Conservation (phyloP, 1,140 invertebrate species). For the Sarcophaga peregrina region DNA sequence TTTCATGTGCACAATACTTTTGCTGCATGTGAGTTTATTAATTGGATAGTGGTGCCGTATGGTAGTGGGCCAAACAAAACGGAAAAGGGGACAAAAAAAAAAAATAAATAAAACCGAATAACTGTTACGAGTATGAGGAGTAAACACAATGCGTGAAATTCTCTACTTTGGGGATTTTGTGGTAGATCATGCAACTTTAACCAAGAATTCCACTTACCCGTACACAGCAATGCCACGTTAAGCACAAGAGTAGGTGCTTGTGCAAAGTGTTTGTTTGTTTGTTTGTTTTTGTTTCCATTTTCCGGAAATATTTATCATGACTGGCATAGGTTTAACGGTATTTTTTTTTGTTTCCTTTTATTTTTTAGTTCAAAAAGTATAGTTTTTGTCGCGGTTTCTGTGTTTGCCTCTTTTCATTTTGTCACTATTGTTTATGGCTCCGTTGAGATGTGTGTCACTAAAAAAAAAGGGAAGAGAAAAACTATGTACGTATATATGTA, state of each 20-base stretch:
- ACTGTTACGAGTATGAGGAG: too few species aligned
- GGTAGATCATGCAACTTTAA: conserved; percentile 13
- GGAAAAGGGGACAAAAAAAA: too few species aligned
- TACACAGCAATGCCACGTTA: not conserved
- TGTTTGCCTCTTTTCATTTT: conserved; percentile 14
- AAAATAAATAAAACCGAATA: too few species aligned
- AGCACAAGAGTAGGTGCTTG: not conserved
- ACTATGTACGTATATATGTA: not conserved
- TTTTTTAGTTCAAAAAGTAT: not conserved
- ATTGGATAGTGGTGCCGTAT: too few species aligned
- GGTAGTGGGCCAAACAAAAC: too few species aligned
- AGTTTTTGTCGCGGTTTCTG: not conserved
- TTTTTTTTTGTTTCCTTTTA: not conserved
- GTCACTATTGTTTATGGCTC: conserved; percentile 16
- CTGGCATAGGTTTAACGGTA: not conserved
- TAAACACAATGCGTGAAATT: not conserved
- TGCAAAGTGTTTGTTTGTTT: not conserved
- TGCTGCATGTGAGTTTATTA: too few species aligned
- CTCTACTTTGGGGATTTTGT: not conserved
- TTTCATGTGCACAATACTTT: too few species aligned
- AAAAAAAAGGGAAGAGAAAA: too few species aligned
- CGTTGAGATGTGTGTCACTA: not conserved
- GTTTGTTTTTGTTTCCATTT: not conserved
- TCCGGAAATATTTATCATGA: conserved; percentile 17
- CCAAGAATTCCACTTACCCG: not conserved